A percentile compares a stretch with the other conserved stretches of the same genome.
These are phyloP conservation scores for Aphodius granarius DNA, from an alignment of 2,888 invertebrate genomes.

Conservation along the genomic window DNA sequence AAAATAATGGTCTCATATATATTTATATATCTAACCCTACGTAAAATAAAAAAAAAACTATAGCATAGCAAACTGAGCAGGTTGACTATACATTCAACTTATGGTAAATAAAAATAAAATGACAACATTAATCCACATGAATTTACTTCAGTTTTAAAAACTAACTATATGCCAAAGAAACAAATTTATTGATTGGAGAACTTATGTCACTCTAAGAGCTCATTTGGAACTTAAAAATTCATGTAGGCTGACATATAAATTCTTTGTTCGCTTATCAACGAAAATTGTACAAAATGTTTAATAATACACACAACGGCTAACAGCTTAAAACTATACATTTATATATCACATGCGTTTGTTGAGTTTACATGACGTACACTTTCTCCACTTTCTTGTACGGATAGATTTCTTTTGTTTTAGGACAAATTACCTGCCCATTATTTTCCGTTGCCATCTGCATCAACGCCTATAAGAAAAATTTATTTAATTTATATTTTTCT, in stretches of 20 bases:
- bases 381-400: conserved; percentile 91
- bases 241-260: background rate
- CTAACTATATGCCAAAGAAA: no score
- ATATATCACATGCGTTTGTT: conserved; percentile 12
- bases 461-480: conserved; percentile 67
- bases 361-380: conserved; percentile 91
- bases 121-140: background rate
- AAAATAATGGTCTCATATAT: background rate
- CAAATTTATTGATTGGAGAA: background rate
- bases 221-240: background rate
- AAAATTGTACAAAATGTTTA: background rate
- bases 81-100: background rate
- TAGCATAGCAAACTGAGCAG: background rate
- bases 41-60: background rate
- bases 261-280: background rate
- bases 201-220: background rate
- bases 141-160: background rate
- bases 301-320: background rate
- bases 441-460: conserved; percentile 89
- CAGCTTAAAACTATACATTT: background rate
- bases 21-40: background rate
- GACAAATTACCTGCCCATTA: conserved; percentile 90
- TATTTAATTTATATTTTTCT: no score
- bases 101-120: no score
- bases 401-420: conserved; percentile 91